These are phyloP conservation scores for Loris lydekkerianus DNA, from an alignment of 2,797 vertebrate species.

Conservation along the genomic window DNA sequence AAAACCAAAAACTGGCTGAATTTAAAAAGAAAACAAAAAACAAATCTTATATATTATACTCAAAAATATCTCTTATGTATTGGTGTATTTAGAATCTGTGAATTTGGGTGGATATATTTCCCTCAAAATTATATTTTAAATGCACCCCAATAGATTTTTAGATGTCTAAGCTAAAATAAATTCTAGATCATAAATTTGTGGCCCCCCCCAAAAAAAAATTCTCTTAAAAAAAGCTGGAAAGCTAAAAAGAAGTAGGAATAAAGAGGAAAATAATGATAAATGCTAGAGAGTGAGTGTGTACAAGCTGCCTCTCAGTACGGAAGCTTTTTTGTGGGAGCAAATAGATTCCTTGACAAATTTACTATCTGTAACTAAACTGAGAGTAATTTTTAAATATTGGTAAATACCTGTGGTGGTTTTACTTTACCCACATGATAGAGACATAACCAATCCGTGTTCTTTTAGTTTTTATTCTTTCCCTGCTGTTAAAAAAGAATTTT, in stretches of 20 bases:
- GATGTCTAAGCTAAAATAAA: neutral
- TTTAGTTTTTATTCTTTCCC: neutral
- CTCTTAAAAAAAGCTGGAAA: neutral
- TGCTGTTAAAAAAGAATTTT: constrained; percentile 51
- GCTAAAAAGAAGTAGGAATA: constrained; percentile 6
- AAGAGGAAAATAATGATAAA: neutral
- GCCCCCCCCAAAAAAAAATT: neutral
- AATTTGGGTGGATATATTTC: neutral
- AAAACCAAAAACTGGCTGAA: constrained; percentile 15
- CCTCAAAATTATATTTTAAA: constrained; percentile 43
- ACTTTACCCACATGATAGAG: neutral
- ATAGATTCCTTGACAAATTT: neutral
- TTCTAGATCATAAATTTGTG: neutral
- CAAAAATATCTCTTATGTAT: neutral
- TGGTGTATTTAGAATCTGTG: constrained; percentile 33
- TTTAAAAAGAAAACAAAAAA: neutral
- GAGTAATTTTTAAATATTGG: constrained; percentile 33
- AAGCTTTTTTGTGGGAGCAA: neutral
- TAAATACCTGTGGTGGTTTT: constrained; percentile 28
- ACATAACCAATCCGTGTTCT: neutral
- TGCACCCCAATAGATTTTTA: neutral
- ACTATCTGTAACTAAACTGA: neutral
- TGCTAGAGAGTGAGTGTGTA: neutral
- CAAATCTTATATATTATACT: neutral
- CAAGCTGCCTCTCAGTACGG: neutral